phyloP scores from a whole-genome alignment of 2,888 invertebrate species.

The Synergus laeviventris region DNA sequence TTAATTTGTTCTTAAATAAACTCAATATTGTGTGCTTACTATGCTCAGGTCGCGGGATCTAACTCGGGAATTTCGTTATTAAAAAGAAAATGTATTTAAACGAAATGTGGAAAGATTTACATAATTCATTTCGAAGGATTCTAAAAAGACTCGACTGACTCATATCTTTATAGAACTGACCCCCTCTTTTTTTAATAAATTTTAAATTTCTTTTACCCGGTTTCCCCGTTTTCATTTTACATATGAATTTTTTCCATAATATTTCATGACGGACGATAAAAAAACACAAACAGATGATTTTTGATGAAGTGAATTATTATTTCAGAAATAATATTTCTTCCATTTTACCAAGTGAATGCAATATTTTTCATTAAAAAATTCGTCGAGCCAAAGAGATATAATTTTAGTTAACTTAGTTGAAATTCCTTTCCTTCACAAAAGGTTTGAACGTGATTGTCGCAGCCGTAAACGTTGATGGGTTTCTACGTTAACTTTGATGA shows the following conservation, averaged over 20 bases:
- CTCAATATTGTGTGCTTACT: not conserved
- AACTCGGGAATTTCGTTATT: not conserved
- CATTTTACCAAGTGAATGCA: not conserved
- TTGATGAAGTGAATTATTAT: not conserved
- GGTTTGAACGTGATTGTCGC: conserved; percentile 35
- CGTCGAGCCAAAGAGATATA: not conserved
- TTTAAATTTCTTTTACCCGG: not conserved
- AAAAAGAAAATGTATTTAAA: not conserved
- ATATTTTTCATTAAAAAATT: conserved; percentile 12
- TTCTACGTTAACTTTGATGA: conserved; percentile 66
- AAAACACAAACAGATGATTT: not conserved
- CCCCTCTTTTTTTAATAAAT: not conserved
- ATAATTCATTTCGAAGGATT: no score
- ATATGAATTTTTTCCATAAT: not conserved
- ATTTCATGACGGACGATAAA: not conserved
- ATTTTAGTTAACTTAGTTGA: not conserved
- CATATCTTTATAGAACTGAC: not conserved
- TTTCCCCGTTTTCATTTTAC: not conserved
- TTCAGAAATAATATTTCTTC: not conserved
- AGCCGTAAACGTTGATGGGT: conserved; percentile 68
- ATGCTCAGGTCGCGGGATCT: no score
- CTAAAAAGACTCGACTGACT: not conserved
- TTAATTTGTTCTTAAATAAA: not conserved
- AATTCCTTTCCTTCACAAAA: conserved; percentile 21
- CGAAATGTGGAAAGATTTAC: no score